A percentile compares a stretch with the other conserved stretches of the same genome.
Conservation (phyloP, 2,888 invertebrate genomes). For the Lutraria lutraria region DNA sequence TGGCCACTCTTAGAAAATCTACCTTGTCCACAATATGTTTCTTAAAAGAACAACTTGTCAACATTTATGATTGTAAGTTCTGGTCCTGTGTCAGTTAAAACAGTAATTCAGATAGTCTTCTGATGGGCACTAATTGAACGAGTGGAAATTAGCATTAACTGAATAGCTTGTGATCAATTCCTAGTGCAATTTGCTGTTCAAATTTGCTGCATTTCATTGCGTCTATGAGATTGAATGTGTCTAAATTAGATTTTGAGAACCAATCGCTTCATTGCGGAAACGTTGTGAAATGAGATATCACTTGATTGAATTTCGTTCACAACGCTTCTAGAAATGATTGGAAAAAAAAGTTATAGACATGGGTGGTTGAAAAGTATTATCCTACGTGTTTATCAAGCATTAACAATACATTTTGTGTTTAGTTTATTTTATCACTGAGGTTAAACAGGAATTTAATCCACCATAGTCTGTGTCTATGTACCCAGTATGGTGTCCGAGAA, state of each 20-base stretch:
- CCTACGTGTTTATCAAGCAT: too few relatives aligned
- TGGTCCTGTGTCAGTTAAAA: slow-evolving; percentile 5
- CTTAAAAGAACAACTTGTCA: slow-evolving; percentile 2
- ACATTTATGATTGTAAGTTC: not conserved
- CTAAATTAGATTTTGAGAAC: slow-evolving; percentile 41
- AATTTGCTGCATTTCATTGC: slow-evolving; percentile 34
- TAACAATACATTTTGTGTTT: not conserved
- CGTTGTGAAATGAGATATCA: slow-evolving; percentile 39
- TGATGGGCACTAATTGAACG: slow-evolving; percentile 25
- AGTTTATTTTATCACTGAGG: not conserved
- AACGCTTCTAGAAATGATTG: slow-evolving; percentile 42
- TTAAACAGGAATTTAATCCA: not conserved
- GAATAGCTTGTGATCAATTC: slow-evolving; percentile 15
- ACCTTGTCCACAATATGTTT: not conserved
- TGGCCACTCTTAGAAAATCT: not conserved
- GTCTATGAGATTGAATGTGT: slow-evolving; percentile 18
- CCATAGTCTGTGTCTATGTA: not conserved
- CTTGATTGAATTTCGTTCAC: slow-evolving; percentile 40
- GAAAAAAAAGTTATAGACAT: not conserved
- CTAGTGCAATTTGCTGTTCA: slow-evolving; percentile 35
- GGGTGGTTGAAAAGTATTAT: not conserved
- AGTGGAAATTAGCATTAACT: slow-evolving; percentile 21
- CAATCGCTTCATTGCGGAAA: slow-evolving; percentile 21
- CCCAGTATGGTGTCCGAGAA: not conserved
- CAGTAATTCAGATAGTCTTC: slow-evolving; percentile 8